Evolutionary conservation across 2,113 vertebrate genomes (phyloP).

Genomic region (Hydropotes inermis): DNA sequence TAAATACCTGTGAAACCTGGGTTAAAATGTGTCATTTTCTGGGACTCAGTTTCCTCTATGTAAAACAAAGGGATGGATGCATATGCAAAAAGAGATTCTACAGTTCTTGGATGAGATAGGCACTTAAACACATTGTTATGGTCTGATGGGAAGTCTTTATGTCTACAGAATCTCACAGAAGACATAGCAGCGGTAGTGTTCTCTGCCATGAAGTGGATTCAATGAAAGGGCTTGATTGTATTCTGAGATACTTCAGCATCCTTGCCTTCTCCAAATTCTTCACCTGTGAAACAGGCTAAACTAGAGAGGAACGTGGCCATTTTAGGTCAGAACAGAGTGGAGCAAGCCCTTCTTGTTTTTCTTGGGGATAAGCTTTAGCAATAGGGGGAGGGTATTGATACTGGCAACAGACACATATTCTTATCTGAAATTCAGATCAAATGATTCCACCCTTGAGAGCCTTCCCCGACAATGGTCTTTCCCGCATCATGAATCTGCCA

Average conservation of each 20-base stretch:
- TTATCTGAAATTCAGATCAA: conserved; percentile 25
- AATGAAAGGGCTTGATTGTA: not conserved
- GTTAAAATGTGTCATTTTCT: not conserved
- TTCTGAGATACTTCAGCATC: not conserved
- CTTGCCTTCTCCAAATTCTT: not conserved
- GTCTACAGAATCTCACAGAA: not conserved
- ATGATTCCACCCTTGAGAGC: not conserved
- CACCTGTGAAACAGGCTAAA: not conserved
- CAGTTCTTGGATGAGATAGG: not conserved
- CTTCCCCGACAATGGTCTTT: not conserved
- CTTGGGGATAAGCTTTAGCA: not conserved
- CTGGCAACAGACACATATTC: not conserved
- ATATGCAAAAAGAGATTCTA: not conserved
- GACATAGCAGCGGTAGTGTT: not conserved
- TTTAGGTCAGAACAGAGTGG: not conserved
- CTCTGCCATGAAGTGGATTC: not conserved
- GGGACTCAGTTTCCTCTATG: not conserved
- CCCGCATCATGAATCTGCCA: not conserved
- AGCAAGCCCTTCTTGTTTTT: not conserved
- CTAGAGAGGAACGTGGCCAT: not conserved
- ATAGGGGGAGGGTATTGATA: not conserved
- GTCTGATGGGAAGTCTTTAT: not conserved
- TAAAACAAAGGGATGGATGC: not conserved
- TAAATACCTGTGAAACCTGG: not conserved
- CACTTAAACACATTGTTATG: not conserved